phyloP scores from a whole-genome alignment of 2,888 invertebrate genomes.

The Apocheima hispidaria region DNA sequence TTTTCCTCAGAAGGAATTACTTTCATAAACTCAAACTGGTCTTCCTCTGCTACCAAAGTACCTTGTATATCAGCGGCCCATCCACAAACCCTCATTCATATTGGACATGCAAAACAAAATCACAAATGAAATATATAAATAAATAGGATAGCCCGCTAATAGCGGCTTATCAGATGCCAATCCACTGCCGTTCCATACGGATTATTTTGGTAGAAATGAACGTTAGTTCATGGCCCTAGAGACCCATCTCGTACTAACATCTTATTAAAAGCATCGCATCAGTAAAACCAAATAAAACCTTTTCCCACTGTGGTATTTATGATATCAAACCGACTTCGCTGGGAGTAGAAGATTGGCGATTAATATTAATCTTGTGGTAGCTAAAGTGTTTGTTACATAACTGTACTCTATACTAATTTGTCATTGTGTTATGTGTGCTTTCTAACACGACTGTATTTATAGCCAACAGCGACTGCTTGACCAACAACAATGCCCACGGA shows the following conservation, averaged over 20 bases:
- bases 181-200: neutral
- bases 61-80: neutral
- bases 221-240: too few species aligned
- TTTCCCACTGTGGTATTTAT: neutral
- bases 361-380: neutral
- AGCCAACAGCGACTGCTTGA: conserved; percentile 35
- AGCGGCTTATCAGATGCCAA: neutral
- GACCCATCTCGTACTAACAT: too few species aligned
- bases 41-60: neutral
- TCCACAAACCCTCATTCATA: neutral
- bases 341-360: neutral
- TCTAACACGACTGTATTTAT: conserved; percentile 37
- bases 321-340: neutral
- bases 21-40: neutral
- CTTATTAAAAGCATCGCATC: too few species aligned
- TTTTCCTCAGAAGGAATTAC: neutral
- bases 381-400: conserved; percentile 22
- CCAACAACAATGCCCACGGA: conserved; percentile 45
- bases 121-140: neutral
- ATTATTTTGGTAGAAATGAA: neutral
- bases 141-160: neutral
- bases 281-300: neutral
- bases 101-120: neutral
- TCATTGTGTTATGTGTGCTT: conserved; percentile 40
- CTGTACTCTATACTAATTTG: conserved; percentile 32